phyloP scores from a whole-genome alignment of 1,140 invertebrate species.

The Drosophila parvula region DNA sequence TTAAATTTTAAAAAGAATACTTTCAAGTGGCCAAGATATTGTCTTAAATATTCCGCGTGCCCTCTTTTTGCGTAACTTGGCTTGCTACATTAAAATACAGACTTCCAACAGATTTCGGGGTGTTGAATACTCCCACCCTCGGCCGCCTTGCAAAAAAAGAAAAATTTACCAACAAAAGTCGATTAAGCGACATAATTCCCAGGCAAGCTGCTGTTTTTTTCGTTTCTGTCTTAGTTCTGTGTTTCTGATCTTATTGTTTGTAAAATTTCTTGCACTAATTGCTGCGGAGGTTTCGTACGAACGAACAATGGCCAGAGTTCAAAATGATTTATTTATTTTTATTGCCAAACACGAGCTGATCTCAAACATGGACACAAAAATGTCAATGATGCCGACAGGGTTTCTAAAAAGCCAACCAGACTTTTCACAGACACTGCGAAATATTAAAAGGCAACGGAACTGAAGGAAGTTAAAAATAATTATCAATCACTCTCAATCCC shows the following conservation, averaged over 20 bases:
- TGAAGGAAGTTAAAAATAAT: background rate
- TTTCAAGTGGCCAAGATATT: background rate
- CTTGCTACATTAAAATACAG: conserved; percentile 14
- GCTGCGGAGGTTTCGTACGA: conserved; percentile 48
- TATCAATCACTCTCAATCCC: too few species aligned
- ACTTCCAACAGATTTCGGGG: conserved; percentile 12
- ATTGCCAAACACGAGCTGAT: conserved; percentile 57
- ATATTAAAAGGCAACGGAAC: background rate
- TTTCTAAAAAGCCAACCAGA: conserved; percentile 1
- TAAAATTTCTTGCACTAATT: conserved; percentile 67
- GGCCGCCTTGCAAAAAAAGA: conserved; percentile 20
- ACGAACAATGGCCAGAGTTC: conserved; percentile 24
- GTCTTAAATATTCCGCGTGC: background rate
- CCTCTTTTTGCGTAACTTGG: background rate
- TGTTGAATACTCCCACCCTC: conserved; percentile 46
- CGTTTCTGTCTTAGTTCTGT: conserved; percentile 35
- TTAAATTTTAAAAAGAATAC: too few species aligned
- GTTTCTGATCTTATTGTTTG: conserved; percentile 70
- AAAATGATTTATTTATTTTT: conserved; percentile 68
- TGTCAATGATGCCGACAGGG: conserved; percentile 22
- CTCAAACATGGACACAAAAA: conserved; percentile 34
- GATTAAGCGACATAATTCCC: conserved; percentile 70
- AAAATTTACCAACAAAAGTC: conserved; percentile 46
- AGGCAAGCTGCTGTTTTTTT: conserved; percentile 41
- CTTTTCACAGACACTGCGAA: background rate